Conservation (phyloP, 2,888 invertebrate genomes). For the Andricus quercusramuli region DNA sequence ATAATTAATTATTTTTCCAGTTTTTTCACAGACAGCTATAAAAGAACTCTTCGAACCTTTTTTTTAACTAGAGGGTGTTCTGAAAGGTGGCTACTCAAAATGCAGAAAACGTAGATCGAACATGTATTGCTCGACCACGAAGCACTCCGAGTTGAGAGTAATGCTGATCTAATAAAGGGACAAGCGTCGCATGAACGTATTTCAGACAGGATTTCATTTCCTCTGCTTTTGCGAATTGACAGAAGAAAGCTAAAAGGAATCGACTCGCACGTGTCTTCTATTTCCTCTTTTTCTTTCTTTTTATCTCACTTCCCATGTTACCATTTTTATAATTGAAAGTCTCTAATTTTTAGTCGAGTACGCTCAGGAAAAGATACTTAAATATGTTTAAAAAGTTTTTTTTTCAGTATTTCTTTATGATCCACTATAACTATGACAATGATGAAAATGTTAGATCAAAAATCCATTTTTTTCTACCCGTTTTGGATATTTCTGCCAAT, state of each 20-base stretch:
- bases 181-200: slow-evolving; percentile 66
- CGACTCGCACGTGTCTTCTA: slow-evolving; percentile 31
- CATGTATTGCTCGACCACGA: slow-evolving; percentile 37
- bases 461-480: no score
- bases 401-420: no score
- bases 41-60: neutral
- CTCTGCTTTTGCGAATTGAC: slow-evolving; percentile 62
- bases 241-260: slow-evolving; percentile 52
- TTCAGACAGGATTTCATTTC: slow-evolving; percentile 73
- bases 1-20: no score
- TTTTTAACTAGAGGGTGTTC: neutral
- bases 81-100: slow-evolving; percentile 29
- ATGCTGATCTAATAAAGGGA: slow-evolving; percentile 73
- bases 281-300: neutral
- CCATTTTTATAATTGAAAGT: neutral
- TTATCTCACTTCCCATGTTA: neutral
- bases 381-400: no score
- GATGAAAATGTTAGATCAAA: no score
- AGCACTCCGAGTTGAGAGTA: slow-evolving; percentile 49
- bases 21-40: no score
- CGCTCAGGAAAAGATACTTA: no score
- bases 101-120: slow-evolving; percentile 31
- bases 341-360: neutral
- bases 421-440: no score
- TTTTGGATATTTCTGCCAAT: no score